These are phyloP conservation scores for Nibea coibor DNA, from an alignment of 2,113 vertebrate genomes.

Conservation along the genomic window DNA sequence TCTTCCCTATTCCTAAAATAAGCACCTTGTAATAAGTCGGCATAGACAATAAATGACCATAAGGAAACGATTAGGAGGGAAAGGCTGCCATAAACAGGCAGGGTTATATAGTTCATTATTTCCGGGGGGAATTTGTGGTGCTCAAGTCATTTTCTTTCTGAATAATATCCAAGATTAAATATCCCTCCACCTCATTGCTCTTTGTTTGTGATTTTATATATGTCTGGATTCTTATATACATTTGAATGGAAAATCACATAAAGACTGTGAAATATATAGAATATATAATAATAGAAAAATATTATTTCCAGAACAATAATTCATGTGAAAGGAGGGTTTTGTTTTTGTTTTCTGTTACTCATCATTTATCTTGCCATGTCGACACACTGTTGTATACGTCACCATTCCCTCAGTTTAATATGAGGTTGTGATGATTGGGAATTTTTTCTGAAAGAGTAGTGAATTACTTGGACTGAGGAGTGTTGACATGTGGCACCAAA, in stretches of 20 bases:
- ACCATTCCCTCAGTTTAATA: not conserved
- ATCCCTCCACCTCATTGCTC: too few species aligned
- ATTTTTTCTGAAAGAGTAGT: not conserved
- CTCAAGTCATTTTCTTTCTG: not conserved
- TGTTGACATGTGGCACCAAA: not conserved
- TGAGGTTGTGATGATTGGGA: conserved; percentile 16
- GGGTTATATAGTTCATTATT: not conserved
- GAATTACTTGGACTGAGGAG: not conserved
- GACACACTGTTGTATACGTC: not conserved
- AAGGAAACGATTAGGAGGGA: not conserved
- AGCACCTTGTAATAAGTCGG: not conserved
- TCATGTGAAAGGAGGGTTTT: not conserved
- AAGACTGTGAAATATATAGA: too few species aligned
- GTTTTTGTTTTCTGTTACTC: not conserved
- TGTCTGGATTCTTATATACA: not conserved
- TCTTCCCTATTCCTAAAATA: not conserved
- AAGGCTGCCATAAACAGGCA: not conserved
- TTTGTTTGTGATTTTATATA: not conserved
- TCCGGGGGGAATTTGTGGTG: too few species aligned
- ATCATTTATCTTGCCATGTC: not conserved
- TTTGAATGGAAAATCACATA: not conserved
- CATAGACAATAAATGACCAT: not conserved
- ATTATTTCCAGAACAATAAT: not conserved
- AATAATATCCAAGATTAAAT: not conserved
- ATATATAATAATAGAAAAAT: too few species aligned